Evolutionary conservation across 2,797 vertebrate genomes (phyloP), one percentile per base, ranked within the genome.

Genomic region (Myotis pilosus): DNA sequence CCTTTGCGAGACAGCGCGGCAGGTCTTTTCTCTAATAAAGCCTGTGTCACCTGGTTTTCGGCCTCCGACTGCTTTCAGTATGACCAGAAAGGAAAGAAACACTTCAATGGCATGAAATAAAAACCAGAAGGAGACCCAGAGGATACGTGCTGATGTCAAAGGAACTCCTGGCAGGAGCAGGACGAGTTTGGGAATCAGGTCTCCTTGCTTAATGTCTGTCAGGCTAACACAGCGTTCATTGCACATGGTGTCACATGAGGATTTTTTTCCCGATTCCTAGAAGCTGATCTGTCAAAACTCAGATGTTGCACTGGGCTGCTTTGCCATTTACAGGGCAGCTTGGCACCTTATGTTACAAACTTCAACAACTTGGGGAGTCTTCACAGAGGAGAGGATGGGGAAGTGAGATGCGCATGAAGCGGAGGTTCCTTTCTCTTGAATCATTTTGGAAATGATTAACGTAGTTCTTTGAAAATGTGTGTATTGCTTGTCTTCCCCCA

Each of bases 271-370:
- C 33, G 53, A 69, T 91, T 64, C 47, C 28, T 91, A 66, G 89
- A 95, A 79, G n/a, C 16, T 55, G 47, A 62, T 85, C 81, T 92
- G 41, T 90, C 89, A 80, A 86, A 89, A 60, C 47, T 44, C 53
- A 66, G 33, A 81, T 36, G 33, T 17, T 12, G 9, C 8, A 2
- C 60, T 88, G 16, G 62, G 57, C 17, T 38, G 72, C 41, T 80
- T n/a, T 76, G 84, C 71, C 78, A 20, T 28, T 74, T 30, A 28
- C 0, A 57, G 72, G 72, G 55, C 6, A 19, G 36, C 41, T 25
- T n/a, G 44, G 30, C 36, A 28, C 5, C 19, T 44, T 66, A 10
- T 13, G 30, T 36, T n/a, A 57, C 38, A 87, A 72, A 30, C 19
- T 41, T 72, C 55, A 51, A 2, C 38, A 2, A 2, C 38, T 25